A percentile compares a stretch with the other conserved stretches of the same genome.
Conservation (phyloP, 2,888 invertebrate species). For the Brachypalpus laphriformis region DNA sequence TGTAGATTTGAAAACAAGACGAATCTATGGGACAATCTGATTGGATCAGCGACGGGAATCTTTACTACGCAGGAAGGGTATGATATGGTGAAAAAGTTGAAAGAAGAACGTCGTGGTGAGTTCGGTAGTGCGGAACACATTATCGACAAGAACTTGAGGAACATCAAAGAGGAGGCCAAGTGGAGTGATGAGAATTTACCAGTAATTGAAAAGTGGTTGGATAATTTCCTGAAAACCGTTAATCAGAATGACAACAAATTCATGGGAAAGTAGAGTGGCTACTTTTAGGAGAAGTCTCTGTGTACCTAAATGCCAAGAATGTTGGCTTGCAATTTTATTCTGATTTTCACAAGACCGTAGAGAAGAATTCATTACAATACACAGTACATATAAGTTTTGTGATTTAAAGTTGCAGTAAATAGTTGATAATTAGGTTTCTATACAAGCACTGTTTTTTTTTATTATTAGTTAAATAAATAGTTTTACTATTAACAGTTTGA, state of each 20-base stretch:
- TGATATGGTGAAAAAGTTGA: slow-evolving; percentile 87
- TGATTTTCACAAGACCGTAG: background rate
- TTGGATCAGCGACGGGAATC: slow-evolving; percentile 89
- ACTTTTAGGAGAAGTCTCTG: slow-evolving; percentile 28
- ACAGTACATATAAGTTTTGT: slow-evolving; percentile 33
- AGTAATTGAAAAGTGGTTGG: slow-evolving; percentile 89
- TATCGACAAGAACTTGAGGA: slow-evolving; percentile 88
- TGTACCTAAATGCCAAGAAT: slow-evolving; percentile 55
- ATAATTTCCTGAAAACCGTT: slow-evolving; percentile 83
- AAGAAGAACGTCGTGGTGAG: slow-evolving; percentile 86
- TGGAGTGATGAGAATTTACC: slow-evolving; percentile 91
- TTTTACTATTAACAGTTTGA: background rate
- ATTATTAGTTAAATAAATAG: slow-evolving; percentile 31
- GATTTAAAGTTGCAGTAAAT: slow-evolving; percentile 33
- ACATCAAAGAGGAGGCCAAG: slow-evolving; percentile 89
- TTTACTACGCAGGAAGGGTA: slow-evolving; percentile 90
- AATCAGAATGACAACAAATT: slow-evolving; percentile 78
- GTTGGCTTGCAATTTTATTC: slow-evolving; percentile 25
- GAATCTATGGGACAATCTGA: slow-evolving; percentile 90
- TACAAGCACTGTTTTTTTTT: slow-evolving; percentile 15
- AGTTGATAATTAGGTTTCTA: slow-evolving; percentile 25
- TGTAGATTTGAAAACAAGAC: slow-evolving; percentile 87
- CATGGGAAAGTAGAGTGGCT: slow-evolving; percentile 74
- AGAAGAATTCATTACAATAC: background rate
- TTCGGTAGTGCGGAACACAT: slow-evolving; percentile 90